phyloP scores from a whole-genome alignment of 2,888 invertebrate species.

The Leptodirus hochenwartii region DNA sequence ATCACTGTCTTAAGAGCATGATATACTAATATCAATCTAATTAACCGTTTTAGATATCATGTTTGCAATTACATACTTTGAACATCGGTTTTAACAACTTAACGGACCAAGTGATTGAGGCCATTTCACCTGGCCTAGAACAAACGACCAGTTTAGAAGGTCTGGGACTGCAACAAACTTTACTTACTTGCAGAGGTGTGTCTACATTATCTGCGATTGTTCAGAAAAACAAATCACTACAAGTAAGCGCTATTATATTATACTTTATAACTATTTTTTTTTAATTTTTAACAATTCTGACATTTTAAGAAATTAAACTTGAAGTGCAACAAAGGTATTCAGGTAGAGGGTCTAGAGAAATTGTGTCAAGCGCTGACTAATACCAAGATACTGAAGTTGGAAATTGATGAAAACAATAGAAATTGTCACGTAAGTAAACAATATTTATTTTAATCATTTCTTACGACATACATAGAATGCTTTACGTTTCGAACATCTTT shows the following conservation, averaged over 20 bases:
- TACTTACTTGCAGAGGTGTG: conserved; percentile 23
- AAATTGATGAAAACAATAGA: conserved; percentile 23
- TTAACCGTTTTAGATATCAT: conserved; percentile 20
- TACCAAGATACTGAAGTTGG: conserved; percentile 21
- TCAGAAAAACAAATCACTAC: conserved; percentile 19
- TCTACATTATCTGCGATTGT: conserved; percentile 19
- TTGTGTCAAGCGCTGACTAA: conserved; percentile 22
- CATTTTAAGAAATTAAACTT: conserved; percentile 22
- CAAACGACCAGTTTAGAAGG: conserved; percentile 19
- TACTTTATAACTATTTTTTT: neutral
- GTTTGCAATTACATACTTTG: conserved; percentile 21
- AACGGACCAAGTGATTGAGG: conserved; percentile 20
- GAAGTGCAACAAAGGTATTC: conserved; percentile 24
- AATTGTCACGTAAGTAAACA: conserved; percentile 21
- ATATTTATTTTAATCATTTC: conserved; percentile 2
- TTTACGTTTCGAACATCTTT: no score
- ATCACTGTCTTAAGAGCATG: no score
- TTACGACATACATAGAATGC: no score
- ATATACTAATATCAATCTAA: neutral
- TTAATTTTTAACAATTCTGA: conserved; percentile 4
- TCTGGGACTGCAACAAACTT: conserved; percentile 23
- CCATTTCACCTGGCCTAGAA: conserved; percentile 18
- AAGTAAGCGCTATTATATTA: conserved; percentile 14
- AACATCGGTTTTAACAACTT: conserved; percentile 24
- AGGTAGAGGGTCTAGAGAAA: conserved; percentile 20